phyloP scores from a whole-genome alignment of 37 sponge, comb jelly and placozoan genomes.

The Halichondria panicea region DNA sequence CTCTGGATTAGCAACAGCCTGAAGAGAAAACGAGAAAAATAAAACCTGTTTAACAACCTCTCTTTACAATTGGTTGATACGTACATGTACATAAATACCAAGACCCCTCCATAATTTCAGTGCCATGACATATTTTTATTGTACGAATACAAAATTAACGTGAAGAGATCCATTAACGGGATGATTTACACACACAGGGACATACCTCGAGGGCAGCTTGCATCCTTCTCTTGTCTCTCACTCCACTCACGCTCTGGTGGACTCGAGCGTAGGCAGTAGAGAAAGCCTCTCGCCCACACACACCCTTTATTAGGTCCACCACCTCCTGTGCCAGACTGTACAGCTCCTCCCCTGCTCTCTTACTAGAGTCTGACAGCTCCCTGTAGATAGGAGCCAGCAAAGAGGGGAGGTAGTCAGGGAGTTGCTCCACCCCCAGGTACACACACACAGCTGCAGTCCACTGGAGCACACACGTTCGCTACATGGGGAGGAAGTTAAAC shows the following conservation, averaged over 20 bases:
- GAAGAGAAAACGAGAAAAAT: background rate
- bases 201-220: slow-evolving; percentile 70
- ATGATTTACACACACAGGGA: background rate
- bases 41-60: background rate
- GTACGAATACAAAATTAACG: background rate
- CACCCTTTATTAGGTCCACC: slow-evolving; percentile 57
- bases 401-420: slow-evolving; percentile 29
- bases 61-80: too few relatives aligned
- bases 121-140: background rate
- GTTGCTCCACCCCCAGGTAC: slow-evolving; percentile 43
- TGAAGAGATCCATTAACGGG: background rate
- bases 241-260: slow-evolving; percentile 34
- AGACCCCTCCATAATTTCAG: background rate
- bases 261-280: slow-evolving; percentile 56
- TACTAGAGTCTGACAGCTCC: slow-evolving; percentile 46
- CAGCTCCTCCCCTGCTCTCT: slow-evolving; percentile 50
- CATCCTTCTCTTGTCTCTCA: slow-evolving; percentile 61
- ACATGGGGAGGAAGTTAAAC: slow-evolving; percentile 1
- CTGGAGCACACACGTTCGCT: slow-evolving; percentile 78
- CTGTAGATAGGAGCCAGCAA: slow-evolving; percentile 68
- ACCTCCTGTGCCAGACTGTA: slow-evolving; percentile 68
- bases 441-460: slow-evolving; percentile 83
- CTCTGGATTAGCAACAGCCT: slow-evolving; percentile 77
- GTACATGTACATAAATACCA: background rate
- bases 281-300: slow-evolving; percentile 67